These are phyloP conservation scores for Columba livia DNA, from an alignment of 2,113 vertebrate genomes.

Conservation along the genomic window DNA sequence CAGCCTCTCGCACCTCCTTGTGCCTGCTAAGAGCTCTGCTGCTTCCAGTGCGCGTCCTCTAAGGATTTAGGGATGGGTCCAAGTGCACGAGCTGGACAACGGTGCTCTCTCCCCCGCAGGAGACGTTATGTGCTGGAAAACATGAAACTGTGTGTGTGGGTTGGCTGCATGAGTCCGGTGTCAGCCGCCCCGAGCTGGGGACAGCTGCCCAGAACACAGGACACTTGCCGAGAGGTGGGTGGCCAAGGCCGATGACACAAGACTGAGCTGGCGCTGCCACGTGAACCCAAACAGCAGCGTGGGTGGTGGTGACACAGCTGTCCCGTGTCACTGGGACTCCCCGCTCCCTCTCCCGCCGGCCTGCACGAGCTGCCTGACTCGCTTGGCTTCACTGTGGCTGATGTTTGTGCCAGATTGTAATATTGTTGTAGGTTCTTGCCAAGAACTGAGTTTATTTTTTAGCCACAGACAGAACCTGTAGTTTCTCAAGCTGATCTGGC, in stretches of 20 bases:
- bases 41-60: neutral
- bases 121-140: neutral
- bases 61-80: neutral
- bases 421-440: neutral
- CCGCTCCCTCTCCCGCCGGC: neutral
- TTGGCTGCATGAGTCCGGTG: neutral
- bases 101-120: neutral
- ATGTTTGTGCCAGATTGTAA: neutral
- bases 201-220: neutral
- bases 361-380: neutral
- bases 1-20: neutral
- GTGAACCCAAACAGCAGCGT: neutral
- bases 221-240: neutral
- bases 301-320: fast-evolving
- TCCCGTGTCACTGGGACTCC: neutral
- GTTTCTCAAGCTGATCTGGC: neutral
- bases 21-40: neutral
- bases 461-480: neutral
- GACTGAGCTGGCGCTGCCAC: neutral
- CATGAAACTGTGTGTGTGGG: neutral
- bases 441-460: neutral
- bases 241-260: neutral
- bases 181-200: too few species aligned
- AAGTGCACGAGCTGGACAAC: fast-evolving
- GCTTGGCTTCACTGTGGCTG: neutral